These are phyloP conservation scores for Holothuria scabra DNA, from an alignment of 53 echinoderm and acorn worm genomes.

Conservation along the genomic window DNA sequence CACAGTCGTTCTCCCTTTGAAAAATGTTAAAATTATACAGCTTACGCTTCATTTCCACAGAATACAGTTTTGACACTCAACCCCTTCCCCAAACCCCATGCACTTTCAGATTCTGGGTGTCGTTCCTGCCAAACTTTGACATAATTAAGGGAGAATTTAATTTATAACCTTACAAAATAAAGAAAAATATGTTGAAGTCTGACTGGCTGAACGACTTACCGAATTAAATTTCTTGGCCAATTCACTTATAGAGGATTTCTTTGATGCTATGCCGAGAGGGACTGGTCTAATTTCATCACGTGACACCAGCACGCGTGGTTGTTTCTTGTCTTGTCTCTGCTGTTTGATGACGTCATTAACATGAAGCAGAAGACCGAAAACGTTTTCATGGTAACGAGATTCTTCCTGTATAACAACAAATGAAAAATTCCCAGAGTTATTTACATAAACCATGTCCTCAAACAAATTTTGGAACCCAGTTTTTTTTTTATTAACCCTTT, in stretches of 20 bases:
- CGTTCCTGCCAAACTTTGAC: too few species aligned
- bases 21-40: too few species aligned
- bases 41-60: too few species aligned
- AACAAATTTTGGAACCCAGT: neutral
- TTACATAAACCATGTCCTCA: neutral
- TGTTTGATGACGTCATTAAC: conserved; percentile 76
- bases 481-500: neutral
- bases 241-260: conserved; percentile 20
- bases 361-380: conserved; percentile 81
- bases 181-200: too few species aligned
- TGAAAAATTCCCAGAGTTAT: neutral
- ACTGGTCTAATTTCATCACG: conserved; percentile 28
- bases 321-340: conserved; percentile 57
- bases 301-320: conserved; percentile 70
- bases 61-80: too few species aligned
- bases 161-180: too few species aligned
- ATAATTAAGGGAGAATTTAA: too few species aligned
- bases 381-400: conserved; percentile 91
- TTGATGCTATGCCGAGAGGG: conserved; percentile 10
- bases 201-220: neutral
- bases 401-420: conserved; percentile 62
- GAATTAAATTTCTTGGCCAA: conserved; percentile 19
- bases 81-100: too few species aligned
- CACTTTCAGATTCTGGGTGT: too few species aligned
- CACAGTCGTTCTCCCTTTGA: too few species aligned